These are phyloP conservation scores for Heliothis virescens DNA, from an alignment of 1,140 invertebrate genomes.

Conservation along the genomic window DNA sequence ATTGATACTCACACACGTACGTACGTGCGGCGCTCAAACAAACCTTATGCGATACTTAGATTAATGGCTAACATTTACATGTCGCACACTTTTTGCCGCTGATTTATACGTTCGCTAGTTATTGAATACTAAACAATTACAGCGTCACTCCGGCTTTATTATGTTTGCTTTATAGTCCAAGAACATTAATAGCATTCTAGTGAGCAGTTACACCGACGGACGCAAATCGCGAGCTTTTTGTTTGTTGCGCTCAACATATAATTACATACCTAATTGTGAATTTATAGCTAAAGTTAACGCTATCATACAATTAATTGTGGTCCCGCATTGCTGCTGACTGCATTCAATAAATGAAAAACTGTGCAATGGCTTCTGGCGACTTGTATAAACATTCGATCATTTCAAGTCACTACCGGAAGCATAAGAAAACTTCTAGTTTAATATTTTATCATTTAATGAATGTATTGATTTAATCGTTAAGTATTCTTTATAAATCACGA, in stretches of 20 bases:
- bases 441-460: neutral
- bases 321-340: neutral
- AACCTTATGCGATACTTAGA: slow-evolving; percentile 38
- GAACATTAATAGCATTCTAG: slow-evolving; percentile 17
- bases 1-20: slow-evolving; percentile 41
- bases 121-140: slow-evolving; percentile 28
- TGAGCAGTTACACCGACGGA: neutral
- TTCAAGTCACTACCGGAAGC: slow-evolving; percentile 3
- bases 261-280: neutral
- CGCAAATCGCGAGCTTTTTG: slow-evolving; percentile 10
- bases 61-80: slow-evolving; percentile 36
- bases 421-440: neutral
- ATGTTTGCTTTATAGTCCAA: neutral
- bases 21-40: neutral
- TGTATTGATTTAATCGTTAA: slow-evolving; percentile 6
- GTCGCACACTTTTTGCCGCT: slow-evolving; percentile 23
- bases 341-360: neutral
- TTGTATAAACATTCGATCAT: neutral
- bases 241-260: neutral
- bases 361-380: neutral
- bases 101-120: slow-evolving; percentile 27
- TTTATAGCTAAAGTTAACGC: slow-evolving; percentile 21
- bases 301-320: neutral
- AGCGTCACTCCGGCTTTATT: neutral
- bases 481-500: slow-evolving; percentile 33